Conservation (phyloP, 2,113 vertebrate genomes). For the Pollachius pollachius region DNA sequence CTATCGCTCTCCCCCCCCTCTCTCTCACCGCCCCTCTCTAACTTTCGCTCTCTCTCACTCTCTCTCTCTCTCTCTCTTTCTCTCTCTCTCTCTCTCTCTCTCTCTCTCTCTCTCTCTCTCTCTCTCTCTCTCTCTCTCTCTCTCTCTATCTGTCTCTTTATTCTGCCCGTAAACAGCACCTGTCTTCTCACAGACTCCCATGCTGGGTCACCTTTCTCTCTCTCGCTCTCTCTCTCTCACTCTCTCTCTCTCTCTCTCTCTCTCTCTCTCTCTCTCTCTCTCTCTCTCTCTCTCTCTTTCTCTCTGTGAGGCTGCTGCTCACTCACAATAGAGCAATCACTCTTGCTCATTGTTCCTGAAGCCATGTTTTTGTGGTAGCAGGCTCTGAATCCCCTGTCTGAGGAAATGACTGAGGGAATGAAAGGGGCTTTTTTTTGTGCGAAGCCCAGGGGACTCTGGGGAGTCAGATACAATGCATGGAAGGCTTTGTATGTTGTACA, state of each 20-base stretch:
- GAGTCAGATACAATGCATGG: slow-evolving; percentile 34
- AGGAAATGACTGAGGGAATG: slow-evolving; percentile 62
- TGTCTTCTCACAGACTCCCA: slow-evolving; percentile 56
- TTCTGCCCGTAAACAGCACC: slow-evolving; percentile 47
- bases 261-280: slow-evolving; percentile 29
- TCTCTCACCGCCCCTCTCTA: neutral
- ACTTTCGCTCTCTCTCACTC: slow-evolving; percentile 4
- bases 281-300: too few relatives aligned
- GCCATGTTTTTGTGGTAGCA: slow-evolving; percentile 50
- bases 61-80: slow-evolving; percentile 25
- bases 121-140: too few relatives aligned
- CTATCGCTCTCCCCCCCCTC: slow-evolving; percentile 16
- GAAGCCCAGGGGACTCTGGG: slow-evolving; percentile 45
- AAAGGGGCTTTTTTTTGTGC: slow-evolving; percentile 62
- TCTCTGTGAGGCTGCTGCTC: slow-evolving; percentile 45
- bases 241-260: too few relatives aligned
- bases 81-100: slow-evolving; percentile 8
- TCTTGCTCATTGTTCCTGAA: slow-evolving; percentile 58
- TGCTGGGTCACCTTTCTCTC: slow-evolving; percentile 59
- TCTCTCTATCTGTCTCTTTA: slow-evolving; percentile 1
- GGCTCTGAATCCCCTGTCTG: slow-evolving; percentile 52
- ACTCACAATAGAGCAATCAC: slow-evolving; percentile 73
- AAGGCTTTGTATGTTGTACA: slow-evolving; percentile 37
- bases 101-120: slow-evolving; percentile 26
- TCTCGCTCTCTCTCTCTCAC: too few relatives aligned